Evolutionary conservation across 2,797 vertebrate species (phyloP), one percentile per base, ranked within the genome.

Genomic region (Eulemur rubriventer): DNA sequence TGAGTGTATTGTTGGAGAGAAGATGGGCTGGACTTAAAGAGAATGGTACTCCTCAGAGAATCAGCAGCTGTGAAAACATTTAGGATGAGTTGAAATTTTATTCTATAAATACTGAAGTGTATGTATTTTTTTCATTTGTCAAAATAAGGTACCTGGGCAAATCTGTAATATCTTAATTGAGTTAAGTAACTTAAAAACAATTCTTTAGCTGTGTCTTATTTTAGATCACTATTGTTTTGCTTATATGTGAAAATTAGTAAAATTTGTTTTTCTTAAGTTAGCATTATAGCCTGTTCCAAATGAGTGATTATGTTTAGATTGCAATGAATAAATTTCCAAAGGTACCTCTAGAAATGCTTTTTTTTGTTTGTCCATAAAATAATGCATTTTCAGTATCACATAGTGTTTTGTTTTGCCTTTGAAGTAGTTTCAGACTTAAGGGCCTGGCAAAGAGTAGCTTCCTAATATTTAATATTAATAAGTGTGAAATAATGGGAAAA

Each of bases 81-180:
- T 82, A 69, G 72, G 43, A 72, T 70, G 87, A 93, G 24, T 94
- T 88, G 72, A 87, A 78, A 52, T 95, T 93, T 89, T 94, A 50
- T 81, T 96, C 41, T 87, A 24, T 82, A 94, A 95, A 72, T 96
- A 82, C 13, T 48, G 1, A 95, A 69, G 75, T 95, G 61, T 75
- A 84, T 10, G 24, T 89, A 72, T 38, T 33, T 88, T 88, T 89
- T 86, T 91, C 75, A 93, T 72, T 87, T 92, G 55, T 92, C 61
- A 48, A 82, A 73, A 50, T 76, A 76, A 83, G 59, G 24, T 82
- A n/a, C 50, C 20, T 63, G 61, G 84, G 50, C 35, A 63, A 80
- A 92, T 55, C 2, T 72, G 50, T 30, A 67, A 0, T 88, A 33
- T 30, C 48, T 86, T 81, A 26, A 76, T 50, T 88, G 81, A 46